A percentile compares a stretch with the other conserved stretches of the same genome.
phyloP scores from a whole-genome alignment of 2,113 vertebrate species.

The Antennarius striatus region DNA sequence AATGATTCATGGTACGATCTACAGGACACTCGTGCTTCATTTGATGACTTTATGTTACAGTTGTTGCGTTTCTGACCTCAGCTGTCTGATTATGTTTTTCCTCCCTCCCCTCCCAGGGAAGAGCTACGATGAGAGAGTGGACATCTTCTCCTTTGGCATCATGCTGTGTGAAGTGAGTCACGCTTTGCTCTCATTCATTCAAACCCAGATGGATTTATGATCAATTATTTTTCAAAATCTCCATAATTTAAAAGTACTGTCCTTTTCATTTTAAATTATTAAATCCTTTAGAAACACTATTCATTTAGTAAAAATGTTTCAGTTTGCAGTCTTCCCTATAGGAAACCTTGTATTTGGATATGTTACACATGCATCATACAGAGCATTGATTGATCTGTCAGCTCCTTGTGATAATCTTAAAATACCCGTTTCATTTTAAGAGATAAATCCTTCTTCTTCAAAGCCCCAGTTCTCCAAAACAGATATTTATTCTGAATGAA shows the following conservation, averaged over 20 bases:
- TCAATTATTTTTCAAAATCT: no score
- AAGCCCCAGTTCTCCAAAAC: neutral
- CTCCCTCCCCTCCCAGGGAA: conserved; percentile 78
- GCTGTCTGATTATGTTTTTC: conserved; percentile 3
- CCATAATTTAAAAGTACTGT: neutral
- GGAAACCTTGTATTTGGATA: no score
- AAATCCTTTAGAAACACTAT: neutral
- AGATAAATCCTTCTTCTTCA: conserved; percentile 24
- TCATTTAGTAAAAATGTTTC: no score
- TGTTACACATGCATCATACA: no score
- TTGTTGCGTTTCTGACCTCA: no score
- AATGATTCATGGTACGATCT: conserved; percentile 95
- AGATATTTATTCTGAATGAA: conserved; percentile 14
- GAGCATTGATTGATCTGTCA: neutral
- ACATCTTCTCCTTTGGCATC: conserved; percentile 98
- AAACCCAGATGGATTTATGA: no score
- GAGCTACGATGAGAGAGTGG: conserved; percentile 96
- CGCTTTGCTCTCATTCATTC: no score
- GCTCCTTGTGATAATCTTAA: no score
- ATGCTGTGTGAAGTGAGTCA: conserved; percentile 91
- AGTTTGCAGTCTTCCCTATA: no score
- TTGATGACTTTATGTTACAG: neutral
- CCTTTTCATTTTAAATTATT: neutral
- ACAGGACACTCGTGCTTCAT: neutral
- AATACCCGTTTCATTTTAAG: conserved; percentile 21